Conservation (phyloP, 1,140 invertebrate species). For the Drosophila nasuta region DNA sequence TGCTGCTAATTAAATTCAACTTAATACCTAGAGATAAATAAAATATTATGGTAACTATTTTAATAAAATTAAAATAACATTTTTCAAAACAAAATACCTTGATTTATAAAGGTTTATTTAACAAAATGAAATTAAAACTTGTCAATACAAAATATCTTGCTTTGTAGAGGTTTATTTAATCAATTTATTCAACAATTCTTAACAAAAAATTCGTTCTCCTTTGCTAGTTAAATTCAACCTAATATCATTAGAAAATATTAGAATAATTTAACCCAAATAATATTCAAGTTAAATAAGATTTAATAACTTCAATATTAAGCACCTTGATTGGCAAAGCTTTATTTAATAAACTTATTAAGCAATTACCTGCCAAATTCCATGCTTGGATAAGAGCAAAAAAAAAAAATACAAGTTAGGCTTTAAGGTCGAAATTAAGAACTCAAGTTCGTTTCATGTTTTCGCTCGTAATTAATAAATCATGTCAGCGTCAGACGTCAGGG, state of each 20-base stretch:
- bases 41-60: not conserved
- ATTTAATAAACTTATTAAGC: not conserved
- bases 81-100: no score
- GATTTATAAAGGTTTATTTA: no score
- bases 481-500: slow-evolving; percentile 66
- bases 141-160: no score
- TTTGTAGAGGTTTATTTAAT: no score
- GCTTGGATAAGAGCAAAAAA: not conserved
- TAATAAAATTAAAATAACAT: not conserved
- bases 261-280: no score
- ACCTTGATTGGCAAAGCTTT: no score
- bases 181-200: no score
- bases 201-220: no score
- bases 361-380: not conserved
- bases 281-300: accelerated
- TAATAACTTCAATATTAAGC: no score
- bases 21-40: not conserved
- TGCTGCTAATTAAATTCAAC: not conserved
- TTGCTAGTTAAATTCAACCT: no score
- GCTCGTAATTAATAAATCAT: slow-evolving; percentile 79
- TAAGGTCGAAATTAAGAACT: slow-evolving; percentile 79
- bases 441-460: slow-evolving; percentile 81
- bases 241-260: no score
- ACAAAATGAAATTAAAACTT: no score
- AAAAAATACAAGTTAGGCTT: slow-evolving; percentile 42